Conservation (phyloP, 2,113 vertebrate genomes). For the Melanerpes formicivorus region DNA sequence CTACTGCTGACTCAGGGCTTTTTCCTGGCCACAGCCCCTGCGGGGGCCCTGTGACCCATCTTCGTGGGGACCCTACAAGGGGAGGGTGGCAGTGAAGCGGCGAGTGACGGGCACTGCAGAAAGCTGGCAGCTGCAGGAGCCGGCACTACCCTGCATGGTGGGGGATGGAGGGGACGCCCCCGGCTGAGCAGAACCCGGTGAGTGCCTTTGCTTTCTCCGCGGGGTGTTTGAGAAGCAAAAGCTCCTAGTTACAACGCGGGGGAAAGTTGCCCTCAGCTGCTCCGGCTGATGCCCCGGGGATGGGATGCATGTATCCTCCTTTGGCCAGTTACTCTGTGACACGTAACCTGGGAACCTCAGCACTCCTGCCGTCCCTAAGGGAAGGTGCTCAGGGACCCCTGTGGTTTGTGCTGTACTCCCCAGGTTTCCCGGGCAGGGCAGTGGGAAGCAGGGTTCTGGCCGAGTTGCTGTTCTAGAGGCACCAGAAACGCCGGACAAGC, state of each 20-base stretch:
- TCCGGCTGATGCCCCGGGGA: background rate
- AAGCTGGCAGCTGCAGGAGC: background rate
- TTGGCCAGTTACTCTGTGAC: background rate
- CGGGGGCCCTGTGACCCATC: slow-evolving; percentile 31
- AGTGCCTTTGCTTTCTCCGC: background rate
- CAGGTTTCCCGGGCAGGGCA: background rate
- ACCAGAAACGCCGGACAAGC: background rate
- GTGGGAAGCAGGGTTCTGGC: rapidly evolving
- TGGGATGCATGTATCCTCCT: background rate
- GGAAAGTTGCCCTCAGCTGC: rapidly evolving
- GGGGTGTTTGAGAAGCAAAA: background rate
- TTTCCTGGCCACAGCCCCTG: background rate
- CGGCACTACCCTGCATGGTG: rapidly evolving
- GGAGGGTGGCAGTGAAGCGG: background rate
- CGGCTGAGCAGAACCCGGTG: background rate
- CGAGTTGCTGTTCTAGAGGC: rapidly evolving
- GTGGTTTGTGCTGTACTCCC: rapidly evolving
- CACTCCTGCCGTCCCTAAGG: background rate
- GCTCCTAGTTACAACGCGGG: background rate
- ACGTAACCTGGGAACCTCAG: background rate
- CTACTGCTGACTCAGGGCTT: slow-evolving; percentile 55
- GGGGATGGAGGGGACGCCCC: background rate
- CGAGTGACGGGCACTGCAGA: background rate
- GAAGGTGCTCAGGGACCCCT: rapidly evolving
- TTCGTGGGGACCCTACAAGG: background rate